Evolutionary conservation across 2,888 invertebrate genomes (phyloP).

Genomic region (Tanytarsus gracilentus): DNA sequence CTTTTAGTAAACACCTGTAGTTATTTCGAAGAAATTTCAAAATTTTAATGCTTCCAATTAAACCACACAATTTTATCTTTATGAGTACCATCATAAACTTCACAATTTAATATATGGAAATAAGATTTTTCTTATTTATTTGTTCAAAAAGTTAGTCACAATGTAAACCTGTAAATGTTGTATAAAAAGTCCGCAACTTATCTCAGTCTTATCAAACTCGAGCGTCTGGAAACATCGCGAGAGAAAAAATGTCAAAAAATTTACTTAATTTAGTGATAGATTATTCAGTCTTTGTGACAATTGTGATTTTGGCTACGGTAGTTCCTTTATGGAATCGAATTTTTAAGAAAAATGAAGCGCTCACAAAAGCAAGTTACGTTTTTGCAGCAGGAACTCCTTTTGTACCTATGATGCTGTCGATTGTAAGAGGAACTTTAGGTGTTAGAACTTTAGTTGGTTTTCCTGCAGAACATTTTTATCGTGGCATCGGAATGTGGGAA

Average conservation of each 20-base stretch:
- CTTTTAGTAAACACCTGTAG: no score
- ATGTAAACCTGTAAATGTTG: no score
- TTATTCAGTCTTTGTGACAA: slow-evolving; percentile 66
- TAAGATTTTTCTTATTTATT: no score
- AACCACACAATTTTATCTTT: no score
- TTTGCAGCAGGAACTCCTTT: slow-evolving; percentile 67
- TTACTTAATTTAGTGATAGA: slow-evolving; percentile 63
- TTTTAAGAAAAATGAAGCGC: slow-evolving; percentile 53
- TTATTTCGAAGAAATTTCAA: no score
- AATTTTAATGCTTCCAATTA: no score
- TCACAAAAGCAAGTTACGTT: slow-evolving; percentile 67
- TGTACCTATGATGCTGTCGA: slow-evolving; percentile 73
- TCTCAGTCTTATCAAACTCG: no score
- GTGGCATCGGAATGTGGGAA: slow-evolving; percentile 82
- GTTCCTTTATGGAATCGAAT: slow-evolving; percentile 64
- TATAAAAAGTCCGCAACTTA: no score
- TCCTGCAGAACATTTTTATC: slow-evolving; percentile 74
- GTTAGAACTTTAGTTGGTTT: slow-evolving; percentile 78
- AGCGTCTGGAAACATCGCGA: no score
- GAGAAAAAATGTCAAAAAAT: slow-evolving; percentile 49
- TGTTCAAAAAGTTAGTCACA: no score
- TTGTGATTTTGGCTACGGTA: slow-evolving; percentile 63
- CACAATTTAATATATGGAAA: no score
- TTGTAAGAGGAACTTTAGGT: slow-evolving; percentile 75
- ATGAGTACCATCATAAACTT: no score